phyloP scores from a whole-genome alignment of 2,888 invertebrate species.

The Drosophila cracens region DNA sequence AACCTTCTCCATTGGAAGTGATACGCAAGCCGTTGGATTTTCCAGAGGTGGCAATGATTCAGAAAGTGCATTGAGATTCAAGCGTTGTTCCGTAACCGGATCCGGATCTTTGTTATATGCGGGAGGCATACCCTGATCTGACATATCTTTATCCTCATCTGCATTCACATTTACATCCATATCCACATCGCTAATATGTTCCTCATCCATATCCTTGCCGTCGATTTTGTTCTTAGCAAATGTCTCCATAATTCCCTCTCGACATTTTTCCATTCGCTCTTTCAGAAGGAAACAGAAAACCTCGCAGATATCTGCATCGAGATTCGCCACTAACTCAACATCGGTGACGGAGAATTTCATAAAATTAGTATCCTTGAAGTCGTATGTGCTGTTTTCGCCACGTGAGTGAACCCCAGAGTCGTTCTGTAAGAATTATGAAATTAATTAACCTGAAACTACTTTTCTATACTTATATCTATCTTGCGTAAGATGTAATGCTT shows the following conservation, averaged over 20 bases:
- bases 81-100: slow-evolving; percentile 40
- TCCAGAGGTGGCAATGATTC: slow-evolving; percentile 60
- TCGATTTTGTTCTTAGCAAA: slow-evolving; percentile 56
- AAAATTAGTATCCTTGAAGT: slow-evolving; percentile 43
- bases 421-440: slow-evolving; percentile 56
- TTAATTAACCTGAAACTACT: background rate
- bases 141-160: slow-evolving; percentile 36
- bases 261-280: slow-evolving; percentile 91
- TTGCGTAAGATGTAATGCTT: background rate
- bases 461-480: background rate
- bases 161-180: slow-evolving; percentile 56
- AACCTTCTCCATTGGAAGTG: slow-evolving; percentile 45
- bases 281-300: slow-evolving; percentile 92
- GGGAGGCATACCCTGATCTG: slow-evolving; percentile 1
- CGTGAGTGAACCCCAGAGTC: slow-evolving; percentile 84
- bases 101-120: slow-evolving; percentile 28
- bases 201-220: slow-evolving; percentile 26
- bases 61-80: slow-evolving; percentile 57
- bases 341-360: slow-evolving; percentile 72
- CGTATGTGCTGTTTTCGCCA: slow-evolving; percentile 81
- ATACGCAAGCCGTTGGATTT: slow-evolving; percentile 59
- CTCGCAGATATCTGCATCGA: slow-evolving; percentile 87
- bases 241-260: slow-evolving; percentile 87
- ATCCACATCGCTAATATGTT: slow-evolving; percentile 68
- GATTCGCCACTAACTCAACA: slow-evolving; percentile 75